Conservation (phyloP, 2,888 invertebrate species). For the Trimorus sp. region DNA sequence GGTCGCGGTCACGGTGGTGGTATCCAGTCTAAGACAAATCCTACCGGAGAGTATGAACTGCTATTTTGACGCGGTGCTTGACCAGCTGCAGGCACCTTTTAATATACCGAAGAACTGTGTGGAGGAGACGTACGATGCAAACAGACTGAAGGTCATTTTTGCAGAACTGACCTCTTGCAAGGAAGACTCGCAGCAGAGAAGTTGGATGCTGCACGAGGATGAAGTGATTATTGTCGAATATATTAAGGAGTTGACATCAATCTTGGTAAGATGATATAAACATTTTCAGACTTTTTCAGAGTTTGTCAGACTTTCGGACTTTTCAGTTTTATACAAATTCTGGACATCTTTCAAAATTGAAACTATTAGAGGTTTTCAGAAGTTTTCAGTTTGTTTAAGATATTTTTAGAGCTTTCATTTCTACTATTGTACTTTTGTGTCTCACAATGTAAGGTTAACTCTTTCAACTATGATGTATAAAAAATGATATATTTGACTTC, state of each 20-base stretch:
- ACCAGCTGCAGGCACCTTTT: conserved; percentile 85
- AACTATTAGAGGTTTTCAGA: too few relatives aligned
- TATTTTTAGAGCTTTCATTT: too few relatives aligned
- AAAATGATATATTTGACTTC: too few relatives aligned
- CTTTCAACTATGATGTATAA: too few relatives aligned
- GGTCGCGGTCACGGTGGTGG: conserved; percentile 91
- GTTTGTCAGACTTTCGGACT: too few relatives aligned
- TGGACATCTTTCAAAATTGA: too few relatives aligned
- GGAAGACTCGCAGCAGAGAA: conserved; percentile 96
- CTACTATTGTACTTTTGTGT: too few relatives aligned
- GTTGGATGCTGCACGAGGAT: conserved; percentile 97
- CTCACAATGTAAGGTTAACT: too few relatives aligned
- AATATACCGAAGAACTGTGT: conserved; percentile 86
- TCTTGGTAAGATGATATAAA: too few relatives aligned
- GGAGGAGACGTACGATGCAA: conserved; percentile 92
- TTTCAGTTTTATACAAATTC: too few relatives aligned
- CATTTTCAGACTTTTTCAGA: too few relatives aligned
- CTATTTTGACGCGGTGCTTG: conserved; percentile 83
- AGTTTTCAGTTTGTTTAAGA: too few relatives aligned
- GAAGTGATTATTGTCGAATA: conserved; percentile 94
- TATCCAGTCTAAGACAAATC: conserved; percentile 83
- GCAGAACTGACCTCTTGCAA: conserved; percentile 93
- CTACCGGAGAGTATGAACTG: conserved; percentile 85
- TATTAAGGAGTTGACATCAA: conserved; percentile 90
- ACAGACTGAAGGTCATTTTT: conserved; percentile 91